Evolutionary conservation across 2,888 invertebrate genomes (phyloP).

Genomic region (Dasysyrphus albostriatus): DNA sequence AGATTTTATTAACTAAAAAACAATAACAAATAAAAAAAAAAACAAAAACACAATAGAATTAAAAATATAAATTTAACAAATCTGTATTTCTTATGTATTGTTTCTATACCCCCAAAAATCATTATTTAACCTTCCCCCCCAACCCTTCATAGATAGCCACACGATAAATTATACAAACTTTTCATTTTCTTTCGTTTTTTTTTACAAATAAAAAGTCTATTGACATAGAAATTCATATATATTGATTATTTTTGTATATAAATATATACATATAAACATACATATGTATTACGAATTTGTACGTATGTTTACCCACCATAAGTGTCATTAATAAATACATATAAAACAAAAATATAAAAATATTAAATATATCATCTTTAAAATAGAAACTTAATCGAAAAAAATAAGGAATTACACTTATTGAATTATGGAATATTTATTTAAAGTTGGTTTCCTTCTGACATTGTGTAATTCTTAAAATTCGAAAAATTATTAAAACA

Average conservation of each 20-base stretch:
- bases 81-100: conserved; percentile 7
- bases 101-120: conserved; percentile 2
- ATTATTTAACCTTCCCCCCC: conserved; percentile 22
- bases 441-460: neutral
- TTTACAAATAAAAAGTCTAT: conserved; percentile 15
- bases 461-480: neutral
- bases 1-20: conserved; percentile 19
- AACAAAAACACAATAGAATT: conserved; percentile 45
- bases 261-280: conserved; percentile 26
- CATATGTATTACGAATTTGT: conserved; percentile 43
- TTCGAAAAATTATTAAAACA: neutral
- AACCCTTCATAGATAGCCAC: conserved; percentile 43
- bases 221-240: conserved; percentile 14
- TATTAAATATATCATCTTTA: conserved; percentile 3
- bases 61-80: conserved; percentile 38
- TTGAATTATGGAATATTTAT: neutral
- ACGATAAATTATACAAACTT: conserved; percentile 29
- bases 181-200: conserved; percentile 37
- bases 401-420: neutral
- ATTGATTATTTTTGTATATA: conserved; percentile 35
- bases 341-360: conserved; percentile 55
- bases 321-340: conserved; percentile 78
- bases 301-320: conserved; percentile 76
- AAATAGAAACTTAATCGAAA: neutral
- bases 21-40: neutral